Percentiles rank a stretch among this genome's conserved stretches.
Conservation (phyloP, 2,888 invertebrate species). For the Oscheius sp. region DNA sequence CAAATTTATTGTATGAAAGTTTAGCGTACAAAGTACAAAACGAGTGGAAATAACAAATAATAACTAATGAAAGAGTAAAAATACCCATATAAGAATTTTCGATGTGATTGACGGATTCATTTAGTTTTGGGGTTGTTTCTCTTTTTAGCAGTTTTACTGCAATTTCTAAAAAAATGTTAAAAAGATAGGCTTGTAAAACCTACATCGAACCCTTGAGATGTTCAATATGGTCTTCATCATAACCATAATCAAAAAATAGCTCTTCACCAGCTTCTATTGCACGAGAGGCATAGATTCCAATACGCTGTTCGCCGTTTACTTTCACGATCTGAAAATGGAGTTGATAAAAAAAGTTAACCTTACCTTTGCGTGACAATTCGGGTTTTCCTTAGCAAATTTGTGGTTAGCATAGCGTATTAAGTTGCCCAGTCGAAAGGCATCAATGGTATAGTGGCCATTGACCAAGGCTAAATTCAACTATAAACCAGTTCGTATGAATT, state of each 20-base stretch:
- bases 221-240: constrained; percentile 37
- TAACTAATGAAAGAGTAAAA: no score
- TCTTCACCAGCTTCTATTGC: constrained; percentile 97
- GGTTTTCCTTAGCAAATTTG: constrained; percentile 81
- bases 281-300: constrained; percentile 93
- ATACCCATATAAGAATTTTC: no score
- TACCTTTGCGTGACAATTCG: constrained; percentile 74
- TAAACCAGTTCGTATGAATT: not conserved
- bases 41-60: no score
- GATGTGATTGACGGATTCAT: no score
- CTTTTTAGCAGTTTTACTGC: no score
- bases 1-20: no score
- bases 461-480: constrained; percentile 49
- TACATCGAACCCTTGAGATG: no score
- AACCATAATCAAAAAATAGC: constrained; percentile 92
- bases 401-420: constrained; percentile 99
- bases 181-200: no score
- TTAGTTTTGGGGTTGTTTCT: no score
- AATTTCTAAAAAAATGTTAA: no score
- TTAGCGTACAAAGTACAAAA: no score
- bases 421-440: constrained; percentile 97
- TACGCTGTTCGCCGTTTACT: constrained; percentile 79
- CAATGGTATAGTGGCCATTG: constrained; percentile 81
- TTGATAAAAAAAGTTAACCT: not conserved
- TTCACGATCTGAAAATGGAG: constrained; percentile 70